Evolutionary conservation across 1,140 invertebrate species (phyloP), one percentile per base, ranked within the genome.

Genomic region (Leptonema lineaticorne): DNA sequence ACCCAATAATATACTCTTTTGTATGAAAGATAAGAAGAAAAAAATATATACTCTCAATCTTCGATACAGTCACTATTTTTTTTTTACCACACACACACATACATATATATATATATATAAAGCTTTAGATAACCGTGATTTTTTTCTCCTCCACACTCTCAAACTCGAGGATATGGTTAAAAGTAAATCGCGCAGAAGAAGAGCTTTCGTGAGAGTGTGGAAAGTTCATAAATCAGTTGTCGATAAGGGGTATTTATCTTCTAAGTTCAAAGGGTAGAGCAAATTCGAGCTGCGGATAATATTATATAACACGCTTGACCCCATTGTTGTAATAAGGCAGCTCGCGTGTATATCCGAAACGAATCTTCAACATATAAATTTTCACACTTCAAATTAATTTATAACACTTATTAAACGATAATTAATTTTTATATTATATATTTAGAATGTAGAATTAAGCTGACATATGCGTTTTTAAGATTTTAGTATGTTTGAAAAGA

Each of bases 231-330:
- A 53, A 53, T 53, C 50, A 53, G 50, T 26, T 53, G 50, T 53
- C 50, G 50, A 53, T 53, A 53, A 53, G 50, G 50, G 50, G 50
- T 53, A 53, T 53, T 53, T 53, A 53, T 53, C 50, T 53, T 53
- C 50, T 22, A 24, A 53, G 50, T 53, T 53, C 50, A 53, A 53
- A 53, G 50, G 50, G 50, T 22, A 14, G 50, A 53, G 50, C 50
- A 53, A 53, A 53, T 53, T 53, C 50, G 50, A 26, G 9, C 18
- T 14, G 20, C 50, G 20, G 50, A 53, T 53, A 53, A 53, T 53
- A n/a, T n/a, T n/a, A n/a, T n/a, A 53, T 22, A 53, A 18, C 50
- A 24, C 50, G 50, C 50, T 53, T 53, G 50, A 22, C 50, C 50
- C 18, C 50, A 24, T 41, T 41, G 37, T 41, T 41, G 9, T 41